phyloP scores from a whole-genome alignment of 2,113 vertebrate genomes.

The Crypturellus undulatus region DNA sequence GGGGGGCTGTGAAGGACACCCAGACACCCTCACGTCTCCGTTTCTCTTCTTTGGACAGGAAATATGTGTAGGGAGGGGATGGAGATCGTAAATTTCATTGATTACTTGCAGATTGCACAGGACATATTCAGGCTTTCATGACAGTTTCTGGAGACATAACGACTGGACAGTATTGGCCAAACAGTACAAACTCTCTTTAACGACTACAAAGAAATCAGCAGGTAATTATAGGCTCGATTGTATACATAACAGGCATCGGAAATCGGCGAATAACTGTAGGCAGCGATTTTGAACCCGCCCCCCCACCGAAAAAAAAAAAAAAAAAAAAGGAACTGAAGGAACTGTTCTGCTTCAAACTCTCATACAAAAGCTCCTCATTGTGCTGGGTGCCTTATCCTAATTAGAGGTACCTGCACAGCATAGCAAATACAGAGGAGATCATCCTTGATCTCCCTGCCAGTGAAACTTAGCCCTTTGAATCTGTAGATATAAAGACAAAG shows the following conservation, averaged over 20 bases:
- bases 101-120: slow-evolving; percentile 62
- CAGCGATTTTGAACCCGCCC: slow-evolving; percentile 23
- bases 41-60: slow-evolving; percentile 50
- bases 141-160: slow-evolving; percentile 59
- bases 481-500: not conserved
- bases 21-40: slow-evolving; percentile 19
- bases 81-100: slow-evolving; percentile 66
- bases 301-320: no score
- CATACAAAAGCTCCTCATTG: slow-evolving; percentile 39
- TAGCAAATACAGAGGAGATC: slow-evolving; percentile 1
- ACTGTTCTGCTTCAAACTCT: slow-evolving; percentile 39
- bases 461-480: slow-evolving; percentile 26
- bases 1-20: not conserved
- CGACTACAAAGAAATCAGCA: slow-evolving; percentile 69
- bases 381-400: slow-evolving; percentile 54
- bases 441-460: slow-evolving; percentile 26
- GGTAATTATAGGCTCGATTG: slow-evolving; percentile 63
- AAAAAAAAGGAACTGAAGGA: not conserved
- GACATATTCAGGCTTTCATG: slow-evolving; percentile 26
- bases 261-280: slow-evolving; percentile 49
- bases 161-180: slow-evolving; percentile 44
- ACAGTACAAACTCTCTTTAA: slow-evolving; percentile 48
- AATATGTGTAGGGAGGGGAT: not conserved
- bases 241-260: slow-evolving; percentile 43
- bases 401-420: slow-evolving; percentile 53